Conservation (phyloP, 2,888 invertebrate genomes). For the Hydraecia micacea region DNA sequence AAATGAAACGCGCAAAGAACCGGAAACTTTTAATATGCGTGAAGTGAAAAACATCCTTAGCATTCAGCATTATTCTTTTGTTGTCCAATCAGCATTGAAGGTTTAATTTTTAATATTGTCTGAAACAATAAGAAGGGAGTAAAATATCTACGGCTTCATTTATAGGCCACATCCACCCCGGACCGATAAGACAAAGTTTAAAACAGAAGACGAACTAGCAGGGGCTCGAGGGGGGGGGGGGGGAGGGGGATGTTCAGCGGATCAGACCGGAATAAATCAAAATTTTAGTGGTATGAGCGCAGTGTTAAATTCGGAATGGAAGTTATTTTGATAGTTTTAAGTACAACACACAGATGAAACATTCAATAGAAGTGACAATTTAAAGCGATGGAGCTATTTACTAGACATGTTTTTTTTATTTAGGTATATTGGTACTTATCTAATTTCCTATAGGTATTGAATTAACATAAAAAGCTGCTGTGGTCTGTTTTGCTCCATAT, state of each 20-base stretch:
- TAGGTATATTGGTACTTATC: neutral
- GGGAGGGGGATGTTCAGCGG: no score
- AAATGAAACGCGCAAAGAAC: constrained; percentile 27
- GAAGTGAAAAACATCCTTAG: constrained; percentile 26
- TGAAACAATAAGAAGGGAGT: neutral
- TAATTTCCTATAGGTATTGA: neutral
- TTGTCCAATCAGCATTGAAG: constrained; percentile 3
- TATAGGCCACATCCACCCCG: constrained; percentile 13
- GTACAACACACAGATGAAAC: neutral
- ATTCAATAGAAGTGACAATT: neutral
- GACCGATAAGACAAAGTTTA: constrained; percentile 14
- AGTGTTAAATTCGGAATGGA: constrained; percentile 29
- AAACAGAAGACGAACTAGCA: no score
- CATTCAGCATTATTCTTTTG: constrained; percentile 20
- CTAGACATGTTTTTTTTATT: neutral
- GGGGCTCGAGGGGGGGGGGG: no score
- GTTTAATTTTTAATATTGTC: constrained; percentile 31
- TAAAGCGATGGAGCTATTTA: neutral
- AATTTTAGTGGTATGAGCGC: constrained; percentile 12
- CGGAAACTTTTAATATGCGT: constrained; percentile 33
- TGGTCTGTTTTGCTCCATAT: neutral
- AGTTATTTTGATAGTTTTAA: constrained; percentile 15
- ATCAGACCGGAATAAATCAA: no score
- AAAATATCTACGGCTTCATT: constrained; percentile 26
- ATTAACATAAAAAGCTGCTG: neutral